Evolutionary conservation across 2,888 invertebrate species (phyloP), one percentile per base, ranked within the genome.

Genomic region (Amphipoea oculea): DNA sequence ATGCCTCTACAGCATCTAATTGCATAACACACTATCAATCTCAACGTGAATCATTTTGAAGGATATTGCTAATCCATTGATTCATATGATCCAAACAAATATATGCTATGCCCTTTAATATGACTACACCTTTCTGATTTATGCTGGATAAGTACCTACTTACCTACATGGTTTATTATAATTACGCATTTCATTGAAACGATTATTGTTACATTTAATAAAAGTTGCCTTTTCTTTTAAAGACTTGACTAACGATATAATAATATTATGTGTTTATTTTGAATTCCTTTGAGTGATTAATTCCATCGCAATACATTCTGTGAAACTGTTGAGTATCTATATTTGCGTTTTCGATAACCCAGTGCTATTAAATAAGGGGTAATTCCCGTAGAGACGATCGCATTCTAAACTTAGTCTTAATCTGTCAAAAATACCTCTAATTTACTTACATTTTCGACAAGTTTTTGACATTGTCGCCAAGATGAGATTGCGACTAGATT

Each of bases 241-340:
- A 51, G 23, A 51, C 6, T 42, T 42, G 51, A 54, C 6, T 42
- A 45, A 6, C 60, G 12, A 29, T 20, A 4, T 12, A 42, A 4
- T 63, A 29, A 72, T 72, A 4, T 20, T 12, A n/a, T n/a, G n/a
- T 45, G n/a, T 65, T 51, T 45, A 3, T 73, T 65, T 73, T 73
- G 6, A 42, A 45, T 23, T 66, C 2, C 4, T 42, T 14, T 66
- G 12, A 29, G 51, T 54, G 23, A 36, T 40, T 71, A 4, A 12
- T 71, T 40, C 9, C 17, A 57, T 4, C 20, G 7, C 20, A 45
- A 62, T 29, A 6, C 17, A 29, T 63, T 63, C 7, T 7, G 7
- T 29, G n/a, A n/a, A 60, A n/a, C 2, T 23, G 9, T 0, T 23
- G 23, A 3, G 54, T 54, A 23, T 51, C 14, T 17, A 17, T 54